A percentile compares a stretch with the other conserved stretches of the same genome.
Conservation (phyloP, 1,140 invertebrate genomes). For the Drosophila quadrilineata region DNA sequence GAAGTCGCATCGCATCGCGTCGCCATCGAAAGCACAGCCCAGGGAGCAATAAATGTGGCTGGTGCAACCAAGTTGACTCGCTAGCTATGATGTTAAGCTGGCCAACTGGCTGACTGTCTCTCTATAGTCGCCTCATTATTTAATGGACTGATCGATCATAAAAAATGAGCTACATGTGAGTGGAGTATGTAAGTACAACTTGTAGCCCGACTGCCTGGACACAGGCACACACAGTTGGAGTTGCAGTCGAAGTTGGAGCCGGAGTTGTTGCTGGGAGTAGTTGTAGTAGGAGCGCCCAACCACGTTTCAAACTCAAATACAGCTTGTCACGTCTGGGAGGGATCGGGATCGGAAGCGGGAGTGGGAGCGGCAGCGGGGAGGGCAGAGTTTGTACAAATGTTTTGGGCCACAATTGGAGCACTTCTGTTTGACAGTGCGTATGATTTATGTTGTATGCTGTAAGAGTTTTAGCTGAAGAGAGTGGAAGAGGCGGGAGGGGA, state of each 20-base stretch:
- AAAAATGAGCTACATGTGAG: constrained; percentile 77
- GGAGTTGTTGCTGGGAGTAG: no score
- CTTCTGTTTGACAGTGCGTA: constrained; percentile 78
- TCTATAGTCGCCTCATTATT: constrained; percentile 69
- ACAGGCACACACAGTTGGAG: constrained; percentile 5
- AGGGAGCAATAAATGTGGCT: constrained; percentile 70
- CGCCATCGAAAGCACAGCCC: constrained; percentile 58
- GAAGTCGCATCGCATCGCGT: constrained; percentile 49
- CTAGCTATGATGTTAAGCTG: not conserved
- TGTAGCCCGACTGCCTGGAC: constrained; percentile 45
- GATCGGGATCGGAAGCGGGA: no score
- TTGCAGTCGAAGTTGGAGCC: constrained; percentile 23
- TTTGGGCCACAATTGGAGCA: constrained; percentile 79
- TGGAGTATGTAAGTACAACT: constrained; percentile 61
- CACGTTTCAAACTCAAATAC: constrained; percentile 63
- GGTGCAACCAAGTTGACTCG: constrained; percentile 25
- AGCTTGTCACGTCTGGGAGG: constrained; percentile 63
- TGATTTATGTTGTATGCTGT: constrained; percentile 67
- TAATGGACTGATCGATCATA: constrained; percentile 80
- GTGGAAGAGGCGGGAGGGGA: not conserved
- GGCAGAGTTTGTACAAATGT: constrained; percentile 78
- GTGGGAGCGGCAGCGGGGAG: no score
- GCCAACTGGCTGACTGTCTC: constrained; percentile 4
- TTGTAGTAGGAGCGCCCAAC: constrained; percentile 51
- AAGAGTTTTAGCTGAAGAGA: constrained; percentile 2